Conservation (phyloP, 1,140 invertebrate species). For the Eurosta solidaginis region DNA sequence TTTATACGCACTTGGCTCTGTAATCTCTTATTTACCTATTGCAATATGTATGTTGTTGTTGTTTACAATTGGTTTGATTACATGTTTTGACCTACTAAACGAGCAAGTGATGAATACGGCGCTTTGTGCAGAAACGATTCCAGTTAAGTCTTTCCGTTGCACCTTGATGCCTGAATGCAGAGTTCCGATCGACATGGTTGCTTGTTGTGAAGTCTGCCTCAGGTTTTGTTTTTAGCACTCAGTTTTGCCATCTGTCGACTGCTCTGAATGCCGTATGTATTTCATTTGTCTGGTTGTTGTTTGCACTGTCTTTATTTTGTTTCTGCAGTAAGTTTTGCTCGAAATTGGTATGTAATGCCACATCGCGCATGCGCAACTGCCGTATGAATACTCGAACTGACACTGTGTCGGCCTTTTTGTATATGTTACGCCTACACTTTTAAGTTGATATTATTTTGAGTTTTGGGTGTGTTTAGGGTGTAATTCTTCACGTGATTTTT, state of each 20-base stretch:
- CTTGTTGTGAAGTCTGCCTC: neutral
- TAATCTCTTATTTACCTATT: neutral
- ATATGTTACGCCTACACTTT: neutral
- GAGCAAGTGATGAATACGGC: neutral
- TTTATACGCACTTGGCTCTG: constrained; percentile 18
- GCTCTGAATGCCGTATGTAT: neutral
- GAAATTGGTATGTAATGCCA: neutral
- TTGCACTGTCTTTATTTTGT: neutral
- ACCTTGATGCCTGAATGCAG: neutral
- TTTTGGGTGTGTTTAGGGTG: neutral
- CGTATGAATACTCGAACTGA: neutral
- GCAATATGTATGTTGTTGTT: too few species aligned
- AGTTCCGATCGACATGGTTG: neutral
- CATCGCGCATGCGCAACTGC: neutral
- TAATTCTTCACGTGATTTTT: neutral
- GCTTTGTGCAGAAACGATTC: neutral
- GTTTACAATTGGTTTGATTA: neutral
- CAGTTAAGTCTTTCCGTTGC: neutral
- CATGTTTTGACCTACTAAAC: constrained; percentile 18
- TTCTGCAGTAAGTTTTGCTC: neutral
- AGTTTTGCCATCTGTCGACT: neutral
- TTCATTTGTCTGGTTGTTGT: neutral
- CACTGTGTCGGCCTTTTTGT: neutral
- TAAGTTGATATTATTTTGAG: neutral
- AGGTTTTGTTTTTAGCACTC: neutral